Conservation (phyloP, 2,888 invertebrate genomes). For the Choristoneura rosaceana region DNA sequence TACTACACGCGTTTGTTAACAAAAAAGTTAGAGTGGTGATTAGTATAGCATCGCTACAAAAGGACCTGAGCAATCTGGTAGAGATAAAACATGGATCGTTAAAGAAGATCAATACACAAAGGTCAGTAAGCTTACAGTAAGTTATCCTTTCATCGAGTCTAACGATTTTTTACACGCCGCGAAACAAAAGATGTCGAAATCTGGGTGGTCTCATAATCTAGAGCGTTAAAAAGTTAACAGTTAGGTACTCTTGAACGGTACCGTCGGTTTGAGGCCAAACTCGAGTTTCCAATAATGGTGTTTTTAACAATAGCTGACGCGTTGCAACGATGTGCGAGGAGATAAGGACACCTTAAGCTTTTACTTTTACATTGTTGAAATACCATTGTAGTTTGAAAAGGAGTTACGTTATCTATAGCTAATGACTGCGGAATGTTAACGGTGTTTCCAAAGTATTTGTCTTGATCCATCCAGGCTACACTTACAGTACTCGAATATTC, state of each 20-base stretch:
- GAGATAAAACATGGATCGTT: conserved; percentile 15
- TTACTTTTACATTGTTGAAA: conserved; percentile 7
- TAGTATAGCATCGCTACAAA: conserved; percentile 6
- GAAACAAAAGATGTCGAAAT: conserved; percentile 39
- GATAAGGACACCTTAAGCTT: conserved; percentile 13
- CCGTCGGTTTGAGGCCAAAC: conserved; percentile 24
- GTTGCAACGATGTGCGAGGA: conserved; percentile 15
- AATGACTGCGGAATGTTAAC: conserved; percentile 24
- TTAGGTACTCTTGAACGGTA: conserved; percentile 33
- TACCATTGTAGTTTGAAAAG: conserved; percentile 3
- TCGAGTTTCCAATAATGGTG: conserved; percentile 11
- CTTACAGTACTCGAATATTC: conserved; percentile 22
- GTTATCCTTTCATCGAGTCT: conserved; percentile 12
- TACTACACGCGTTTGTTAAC: conserved; percentile 2
- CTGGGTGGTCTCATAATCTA: conserved; percentile 39
- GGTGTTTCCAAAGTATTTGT: conserved; percentile 26
- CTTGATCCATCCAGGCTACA: conserved; percentile 4
- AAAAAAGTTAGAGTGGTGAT: neutral
- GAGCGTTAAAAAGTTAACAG: conserved; percentile 36
- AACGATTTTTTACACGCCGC: conserved; percentile 16
- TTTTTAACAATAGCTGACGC: conserved; percentile 28
- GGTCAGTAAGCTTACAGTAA: conserved; percentile 30
- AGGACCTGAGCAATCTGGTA: conserved; percentile 15
- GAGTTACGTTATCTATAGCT: conserved; percentile 27
- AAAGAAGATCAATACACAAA: conserved; percentile 14